Percentiles rank a stretch among this genome's conserved stretches.
Conservation (phyloP, 2,797 vertebrate genomes). For the Oryzias dopingdopingensis region DNA sequence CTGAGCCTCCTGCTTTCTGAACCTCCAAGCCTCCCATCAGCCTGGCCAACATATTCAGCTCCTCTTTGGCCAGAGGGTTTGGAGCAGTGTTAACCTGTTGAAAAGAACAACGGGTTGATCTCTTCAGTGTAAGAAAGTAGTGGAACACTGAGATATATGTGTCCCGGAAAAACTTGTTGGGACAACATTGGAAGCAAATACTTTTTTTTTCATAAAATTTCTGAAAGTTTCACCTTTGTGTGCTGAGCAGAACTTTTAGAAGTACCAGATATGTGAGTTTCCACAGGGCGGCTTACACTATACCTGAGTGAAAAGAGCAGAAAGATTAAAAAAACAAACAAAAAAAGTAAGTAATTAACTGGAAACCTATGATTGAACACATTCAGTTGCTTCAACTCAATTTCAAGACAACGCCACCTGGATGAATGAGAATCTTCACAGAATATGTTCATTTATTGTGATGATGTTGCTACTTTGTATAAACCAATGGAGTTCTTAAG, state of each 20-base stretch:
- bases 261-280: constrained; percentile 88
- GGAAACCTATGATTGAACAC: neutral
- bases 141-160: too few species aligned
- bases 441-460: too few species aligned
- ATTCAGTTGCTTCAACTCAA: too few species aligned
- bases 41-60: constrained; percentile 90
- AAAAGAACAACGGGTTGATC: constrained; percentile 18
- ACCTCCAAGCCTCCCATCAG: constrained; percentile 91
- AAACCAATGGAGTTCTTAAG: neutral
- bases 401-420: too few species aligned
- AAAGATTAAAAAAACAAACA: neutral
- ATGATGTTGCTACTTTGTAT: neutral
- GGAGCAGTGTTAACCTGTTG: constrained; percentile 85
- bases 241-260: constrained; percentile 83
- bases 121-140: neutral
- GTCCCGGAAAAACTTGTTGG: neutral
- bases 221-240: constrained; percentile 81
- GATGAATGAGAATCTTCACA: too few species aligned
- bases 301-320: constrained; percentile 79
- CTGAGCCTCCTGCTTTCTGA: constrained; percentile 77
- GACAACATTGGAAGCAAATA: neutral
- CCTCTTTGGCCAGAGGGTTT: constrained; percentile 95
- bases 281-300: constrained; percentile 87
- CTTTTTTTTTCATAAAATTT: neutral
- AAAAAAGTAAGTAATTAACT: neutral